Evolutionary conservation across 2,113 vertebrate species (phyloP).

Genomic region (Leptosomus discolor): DNA sequence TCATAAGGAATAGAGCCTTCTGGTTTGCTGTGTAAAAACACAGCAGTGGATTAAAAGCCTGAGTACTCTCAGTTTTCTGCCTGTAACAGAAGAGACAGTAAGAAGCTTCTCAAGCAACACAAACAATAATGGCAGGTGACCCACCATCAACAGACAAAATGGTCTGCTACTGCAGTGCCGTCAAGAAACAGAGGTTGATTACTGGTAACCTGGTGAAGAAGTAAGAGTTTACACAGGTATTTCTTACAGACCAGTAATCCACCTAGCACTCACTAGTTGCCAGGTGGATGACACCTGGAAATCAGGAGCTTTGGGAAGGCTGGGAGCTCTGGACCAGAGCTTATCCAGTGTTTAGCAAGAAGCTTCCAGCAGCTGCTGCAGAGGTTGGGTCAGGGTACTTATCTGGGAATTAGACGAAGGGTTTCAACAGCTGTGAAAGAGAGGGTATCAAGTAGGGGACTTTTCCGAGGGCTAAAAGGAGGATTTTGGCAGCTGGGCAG

Average conservation of each 20-base stretch:
- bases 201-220: not conserved
- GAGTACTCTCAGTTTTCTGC: not conserved
- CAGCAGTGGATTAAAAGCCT: not conserved
- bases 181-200: not conserved
- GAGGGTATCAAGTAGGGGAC: conserved; percentile 21
- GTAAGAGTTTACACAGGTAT: not conserved
- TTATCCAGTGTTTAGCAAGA: conserved; percentile 6
- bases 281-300: conserved; percentile 58
- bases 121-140: not conserved
- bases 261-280: not conserved
- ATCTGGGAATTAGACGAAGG: conserved; percentile 31
- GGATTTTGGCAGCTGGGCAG: conserved; percentile 50
- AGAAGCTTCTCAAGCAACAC: not conserved
- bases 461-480: conserved; percentile 42
- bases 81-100: not conserved
- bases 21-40: conserved; percentile 45
- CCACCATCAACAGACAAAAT: not conserved
- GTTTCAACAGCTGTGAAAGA: conserved; percentile 60
- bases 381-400: conserved; percentile 40
- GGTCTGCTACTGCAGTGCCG: not conserved
- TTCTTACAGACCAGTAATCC: not conserved
- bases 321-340: not conserved
- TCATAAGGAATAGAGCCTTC: conserved; percentile 50
- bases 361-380: conserved; percentile 42
- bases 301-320: not conserved